Percentiles rank a stretch among this genome's conserved stretches.
Conservation (phyloP, 2,888 invertebrate species). For the Mycogona germanica region DNA sequence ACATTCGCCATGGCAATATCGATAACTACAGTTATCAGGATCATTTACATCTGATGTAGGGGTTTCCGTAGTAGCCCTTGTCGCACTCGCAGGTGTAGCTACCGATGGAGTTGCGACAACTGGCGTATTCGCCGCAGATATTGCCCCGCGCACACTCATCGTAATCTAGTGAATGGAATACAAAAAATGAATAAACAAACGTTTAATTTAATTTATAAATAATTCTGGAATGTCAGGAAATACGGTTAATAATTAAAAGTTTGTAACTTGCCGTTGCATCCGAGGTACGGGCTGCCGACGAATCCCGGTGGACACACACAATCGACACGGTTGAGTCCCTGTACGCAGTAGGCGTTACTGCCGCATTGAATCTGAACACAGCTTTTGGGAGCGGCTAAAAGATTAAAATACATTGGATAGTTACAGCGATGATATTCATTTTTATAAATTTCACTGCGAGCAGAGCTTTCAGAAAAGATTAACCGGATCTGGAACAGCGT, state of each 20-base stretch:
- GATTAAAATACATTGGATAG: background rate
- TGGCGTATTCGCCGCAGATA: conserved; percentile 49
- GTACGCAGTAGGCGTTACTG: conserved; percentile 61
- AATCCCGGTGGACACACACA: conserved; percentile 73
- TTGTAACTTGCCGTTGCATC: conserved; percentile 49
- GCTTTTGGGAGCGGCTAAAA: conserved; percentile 14
- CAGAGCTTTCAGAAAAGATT: background rate
- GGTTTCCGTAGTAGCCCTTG: conserved; percentile 72
- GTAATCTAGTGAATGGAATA: conserved; percentile 3
- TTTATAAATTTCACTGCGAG: too few species aligned
- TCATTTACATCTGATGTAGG: conserved; percentile 44
- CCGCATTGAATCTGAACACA: conserved; percentile 65
- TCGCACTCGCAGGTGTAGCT: conserved; percentile 81
- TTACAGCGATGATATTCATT: background rate
- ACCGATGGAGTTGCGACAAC: conserved; percentile 80
- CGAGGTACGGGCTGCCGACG: conserved; percentile 73
- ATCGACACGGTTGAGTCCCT: conserved; percentile 53
- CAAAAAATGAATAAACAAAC: background rate
- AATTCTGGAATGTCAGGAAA: conserved; percentile 50
- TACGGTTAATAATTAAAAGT: background rate
- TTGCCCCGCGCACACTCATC: conserved; percentile 35
- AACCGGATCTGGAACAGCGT: background rate
- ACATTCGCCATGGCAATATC: background rate
- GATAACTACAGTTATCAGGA: background rate
- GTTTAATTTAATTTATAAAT: too few species aligned